Evolutionary conservation across 2,113 vertebrate species (phyloP).

Genomic region (Regulus satrapa): DNA sequence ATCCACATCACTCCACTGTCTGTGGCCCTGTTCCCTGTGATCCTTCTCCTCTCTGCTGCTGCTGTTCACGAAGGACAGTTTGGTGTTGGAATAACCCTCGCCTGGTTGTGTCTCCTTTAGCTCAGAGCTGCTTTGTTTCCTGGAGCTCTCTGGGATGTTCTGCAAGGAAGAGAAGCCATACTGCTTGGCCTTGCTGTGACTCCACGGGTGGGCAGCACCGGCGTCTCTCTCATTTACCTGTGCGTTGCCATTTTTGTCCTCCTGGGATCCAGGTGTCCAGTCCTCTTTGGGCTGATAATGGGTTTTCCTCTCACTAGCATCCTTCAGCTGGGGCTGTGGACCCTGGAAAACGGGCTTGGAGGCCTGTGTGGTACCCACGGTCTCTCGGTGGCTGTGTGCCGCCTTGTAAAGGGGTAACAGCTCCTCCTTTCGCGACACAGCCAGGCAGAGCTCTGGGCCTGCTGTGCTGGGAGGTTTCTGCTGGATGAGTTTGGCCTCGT

Average conservation of each 20-base stretch:
- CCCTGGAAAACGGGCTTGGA: conserved; percentile 59
- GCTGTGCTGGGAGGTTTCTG: conserved; percentile 57
- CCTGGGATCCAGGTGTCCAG: conserved; percentile 32
- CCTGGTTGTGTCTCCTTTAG: not conserved
- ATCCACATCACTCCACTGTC: conserved; percentile 24
- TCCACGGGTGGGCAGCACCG: conserved; percentile 41
- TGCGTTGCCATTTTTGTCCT: conserved; percentile 32
- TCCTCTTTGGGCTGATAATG: conserved; percentile 23
- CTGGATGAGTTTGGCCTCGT: conserved; percentile 59
- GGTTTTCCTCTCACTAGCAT: conserved; percentile 40
- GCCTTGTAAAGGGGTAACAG: not conserved
- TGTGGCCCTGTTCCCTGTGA: not conserved
- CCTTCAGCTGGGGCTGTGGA: conserved; percentile 12
- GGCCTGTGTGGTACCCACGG: not conserved
- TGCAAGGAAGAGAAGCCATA: conserved; percentile 65
- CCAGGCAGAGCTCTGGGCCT: conserved; percentile 38
- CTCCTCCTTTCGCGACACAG: conserved; percentile 3
- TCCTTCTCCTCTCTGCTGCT: conserved; percentile 48
- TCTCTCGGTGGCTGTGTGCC: not conserved
- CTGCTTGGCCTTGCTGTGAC: conserved; percentile 37
- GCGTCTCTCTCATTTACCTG: not conserved
- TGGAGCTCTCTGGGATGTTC: conserved; percentile 64
- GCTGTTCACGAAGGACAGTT: not conserved
- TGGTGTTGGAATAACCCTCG: conserved; percentile 18
- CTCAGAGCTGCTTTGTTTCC: conserved; percentile 45